Conservation (phyloP, 2,797 vertebrate genomes). For the Phylloscopus collybita region DNA sequence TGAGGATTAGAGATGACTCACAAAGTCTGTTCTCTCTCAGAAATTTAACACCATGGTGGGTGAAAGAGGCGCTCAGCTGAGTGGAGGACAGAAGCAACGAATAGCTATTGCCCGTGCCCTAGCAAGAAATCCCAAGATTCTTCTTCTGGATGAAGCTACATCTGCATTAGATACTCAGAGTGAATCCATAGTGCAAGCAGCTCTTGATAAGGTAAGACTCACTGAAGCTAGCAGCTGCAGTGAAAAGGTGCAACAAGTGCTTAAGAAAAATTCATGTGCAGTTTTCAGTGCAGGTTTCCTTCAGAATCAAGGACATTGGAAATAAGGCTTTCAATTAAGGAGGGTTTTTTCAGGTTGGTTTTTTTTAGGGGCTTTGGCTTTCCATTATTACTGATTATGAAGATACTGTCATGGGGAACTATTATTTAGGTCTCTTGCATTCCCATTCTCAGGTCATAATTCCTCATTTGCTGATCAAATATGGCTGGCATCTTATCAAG, state of each 20-base stretch:
- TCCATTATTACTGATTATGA: background rate
- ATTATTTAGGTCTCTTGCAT: background rate
- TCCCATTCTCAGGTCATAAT: background rate
- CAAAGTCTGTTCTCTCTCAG: slow-evolving; percentile 46
- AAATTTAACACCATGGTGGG: slow-evolving; percentile 83
- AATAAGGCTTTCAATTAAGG: background rate
- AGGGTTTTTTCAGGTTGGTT: background rate
- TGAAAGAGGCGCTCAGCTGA: slow-evolving; percentile 82
- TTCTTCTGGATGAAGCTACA: slow-evolving; percentile 81
- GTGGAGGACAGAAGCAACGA: slow-evolving; percentile 84
- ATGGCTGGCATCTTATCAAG: background rate
- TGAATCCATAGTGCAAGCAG: slow-evolving; percentile 79
- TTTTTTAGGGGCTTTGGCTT: background rate
- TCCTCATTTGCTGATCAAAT: background rate
- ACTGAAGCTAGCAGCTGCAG: background rate
- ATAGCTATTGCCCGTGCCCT: slow-evolving; percentile 82
- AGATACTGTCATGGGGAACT: background rate
- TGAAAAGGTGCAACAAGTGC: background rate
- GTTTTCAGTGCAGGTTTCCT: background rate
- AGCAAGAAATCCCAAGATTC: slow-evolving; percentile 79
- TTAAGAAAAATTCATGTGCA: background rate
- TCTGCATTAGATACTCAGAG: slow-evolving; percentile 81
- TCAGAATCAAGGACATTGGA: background rate
- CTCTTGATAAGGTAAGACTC: slow-evolving; percentile 76
- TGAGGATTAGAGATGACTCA: background rate